phyloP scores from a whole-genome alignment of 2,797 vertebrate genomes.

The Darevskia nairensis region DNA sequence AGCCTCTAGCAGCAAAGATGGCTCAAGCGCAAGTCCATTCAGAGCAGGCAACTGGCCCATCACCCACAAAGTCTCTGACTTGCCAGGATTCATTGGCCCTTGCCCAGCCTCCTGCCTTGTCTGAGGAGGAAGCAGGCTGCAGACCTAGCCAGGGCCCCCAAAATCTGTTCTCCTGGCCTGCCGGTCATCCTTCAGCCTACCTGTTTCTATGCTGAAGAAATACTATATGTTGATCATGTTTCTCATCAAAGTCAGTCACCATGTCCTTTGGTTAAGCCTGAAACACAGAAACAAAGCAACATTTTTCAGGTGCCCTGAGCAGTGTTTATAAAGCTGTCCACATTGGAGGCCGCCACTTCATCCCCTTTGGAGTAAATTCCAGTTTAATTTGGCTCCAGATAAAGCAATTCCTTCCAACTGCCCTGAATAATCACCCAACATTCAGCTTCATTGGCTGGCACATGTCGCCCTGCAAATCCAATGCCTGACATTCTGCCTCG shows the following conservation, averaged over 20 bases:
- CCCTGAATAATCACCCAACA: too few species aligned
- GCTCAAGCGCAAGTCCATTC: too few species aligned
- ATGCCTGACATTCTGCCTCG: not conserved
- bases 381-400: too few species aligned
- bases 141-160: not conserved
- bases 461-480: not conserved
- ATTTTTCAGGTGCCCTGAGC: not conserved
- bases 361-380: too few species aligned
- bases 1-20: too few species aligned
- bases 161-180: not conserved
- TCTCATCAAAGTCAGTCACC: constrained; percentile 88
- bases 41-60: too few species aligned
- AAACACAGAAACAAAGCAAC: constrained; percentile 59
- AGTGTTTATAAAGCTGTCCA: too few species aligned
- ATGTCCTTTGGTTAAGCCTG: constrained; percentile 78
- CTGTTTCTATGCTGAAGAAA: constrained; percentile 94
- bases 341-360: too few species aligned
- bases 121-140: not conserved
- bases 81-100: too few species aligned
- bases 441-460: not conserved
- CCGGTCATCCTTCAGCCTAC: constrained; percentile 77
- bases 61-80: too few species aligned
- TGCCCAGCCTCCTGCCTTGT: too few species aligned
- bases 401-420: too few species aligned
- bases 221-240: constrained; percentile 95